Evolutionary conservation across 2,113 vertebrate species (phyloP), one percentile per base, ranked within the genome.

Genomic region (Piprites chloris): DNA sequence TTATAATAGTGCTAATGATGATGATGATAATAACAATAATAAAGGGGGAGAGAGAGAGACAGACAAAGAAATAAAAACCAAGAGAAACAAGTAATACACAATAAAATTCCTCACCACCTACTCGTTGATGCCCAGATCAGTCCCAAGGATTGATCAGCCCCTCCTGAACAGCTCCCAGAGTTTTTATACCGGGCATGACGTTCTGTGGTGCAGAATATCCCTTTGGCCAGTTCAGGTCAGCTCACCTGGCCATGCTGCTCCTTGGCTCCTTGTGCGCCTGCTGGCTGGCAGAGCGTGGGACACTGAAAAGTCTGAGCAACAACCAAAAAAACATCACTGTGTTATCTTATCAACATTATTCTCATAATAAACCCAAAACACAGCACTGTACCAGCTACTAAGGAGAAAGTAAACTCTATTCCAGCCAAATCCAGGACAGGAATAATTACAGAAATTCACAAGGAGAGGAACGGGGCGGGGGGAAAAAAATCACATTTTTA

Each of bases 381-480:
- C 9, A 67, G 10, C 33, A 24, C 37, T 39, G 23, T 21, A 39
- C 5, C 15, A n/a, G 27, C 3, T 66, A 33, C 35, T 33, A n/a
- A 49, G 17, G 22, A 67, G 33, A 41, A 66, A 58, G 81, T 33
- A 50, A 80, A 66, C 37, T 50, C 37, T 9, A 24, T 27, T 19
- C 5, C 21, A 62, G 41, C 3, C n/a, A 76, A 22, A 47, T 16
- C 30, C 13, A 20, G 12, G 47, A 37, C 11, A 49, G 9, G 7
- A 37, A 23, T 74, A 77, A 62, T 73, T 82, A 69, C 37, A 76
- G 53, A 90, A 92, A 58, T 67, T 86, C 52, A 85, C 35, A 39
- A 6, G 12, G 23, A 79, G 20, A 62, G 53, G 37, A 77, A 84
- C 56, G 49, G 41, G n/a, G n/a, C n/a, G n/a, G n/a, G n/a, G n/a